These are phyloP conservation scores for Amazona vittata DNA, from an alignment of 2,113 vertebrate species.

Conservation along the genomic window DNA sequence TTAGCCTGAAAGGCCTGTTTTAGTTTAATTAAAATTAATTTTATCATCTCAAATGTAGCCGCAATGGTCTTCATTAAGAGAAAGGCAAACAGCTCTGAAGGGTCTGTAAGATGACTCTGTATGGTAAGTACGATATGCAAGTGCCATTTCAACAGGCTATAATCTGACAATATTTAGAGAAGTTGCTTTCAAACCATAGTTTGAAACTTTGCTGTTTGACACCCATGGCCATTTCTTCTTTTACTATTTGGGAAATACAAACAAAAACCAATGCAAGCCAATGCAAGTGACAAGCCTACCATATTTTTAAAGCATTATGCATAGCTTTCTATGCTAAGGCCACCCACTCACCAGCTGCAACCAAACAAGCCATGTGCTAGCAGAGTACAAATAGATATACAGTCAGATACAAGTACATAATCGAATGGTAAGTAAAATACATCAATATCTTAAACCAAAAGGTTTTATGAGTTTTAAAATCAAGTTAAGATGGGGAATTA, in stretches of 20 bases:
- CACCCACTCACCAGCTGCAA: constrained; percentile 65
- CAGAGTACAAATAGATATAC: neutral
- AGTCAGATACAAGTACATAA: neutral
- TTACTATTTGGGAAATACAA: neutral
- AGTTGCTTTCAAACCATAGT: neutral
- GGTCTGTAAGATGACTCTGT: rapidly evolving
- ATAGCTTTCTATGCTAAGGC: neutral
- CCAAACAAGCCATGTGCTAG: constrained; percentile 33
- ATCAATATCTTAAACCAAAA: neutral
- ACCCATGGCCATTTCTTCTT: neutral
- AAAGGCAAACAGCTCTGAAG: neutral
- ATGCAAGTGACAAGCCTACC: neutral
- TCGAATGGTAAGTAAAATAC: neutral
- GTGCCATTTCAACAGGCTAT: neutral
- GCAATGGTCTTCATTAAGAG: neutral
- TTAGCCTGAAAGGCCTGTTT: neutral
- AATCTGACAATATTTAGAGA: neutral
- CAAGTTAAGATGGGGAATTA: neutral
- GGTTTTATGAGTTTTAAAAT: neutral
- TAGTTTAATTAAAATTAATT: neutral
- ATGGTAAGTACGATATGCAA: neutral
- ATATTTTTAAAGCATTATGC: neutral
- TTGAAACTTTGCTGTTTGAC: neutral
- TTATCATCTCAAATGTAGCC: neutral
- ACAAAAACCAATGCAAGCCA: neutral